Evolutionary conservation across 92 coral and sea anemone genomes (phyloP).

Genomic region (Micromussa lordhowensis): DNA sequence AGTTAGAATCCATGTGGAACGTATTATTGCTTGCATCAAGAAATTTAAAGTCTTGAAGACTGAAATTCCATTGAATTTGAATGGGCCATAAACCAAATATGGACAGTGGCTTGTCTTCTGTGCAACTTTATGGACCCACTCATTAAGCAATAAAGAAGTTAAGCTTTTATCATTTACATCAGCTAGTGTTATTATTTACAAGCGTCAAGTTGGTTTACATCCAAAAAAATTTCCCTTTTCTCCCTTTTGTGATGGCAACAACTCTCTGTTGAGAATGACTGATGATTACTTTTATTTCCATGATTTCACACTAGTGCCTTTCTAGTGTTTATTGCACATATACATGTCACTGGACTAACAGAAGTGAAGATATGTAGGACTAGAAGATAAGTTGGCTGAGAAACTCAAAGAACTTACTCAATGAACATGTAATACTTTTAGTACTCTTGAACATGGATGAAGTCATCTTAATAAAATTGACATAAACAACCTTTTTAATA

Average conservation of each 20-base stretch:
- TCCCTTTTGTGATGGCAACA: background rate
- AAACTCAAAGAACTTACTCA: background rate
- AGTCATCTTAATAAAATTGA: background rate
- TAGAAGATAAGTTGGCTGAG: background rate
- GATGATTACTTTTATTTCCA: background rate
- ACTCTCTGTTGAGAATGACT: background rate
- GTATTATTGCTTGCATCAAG: conserved; percentile 45
- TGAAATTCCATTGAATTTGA: conserved; percentile 30
- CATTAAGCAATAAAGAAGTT: conserved; percentile 9
- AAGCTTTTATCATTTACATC: background rate
- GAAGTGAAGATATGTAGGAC: background rate
- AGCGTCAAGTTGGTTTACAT: background rate
- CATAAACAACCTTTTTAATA: background rate
- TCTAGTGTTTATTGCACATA: background rate
- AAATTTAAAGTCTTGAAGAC: conserved; percentile 28
- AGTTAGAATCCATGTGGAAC: conserved; percentile 46
- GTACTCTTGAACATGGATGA: background rate
- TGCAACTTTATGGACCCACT: conserved; percentile 33
- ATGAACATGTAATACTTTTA: background rate
- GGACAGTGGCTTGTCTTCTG: conserved; percentile 27
- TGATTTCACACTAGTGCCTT: background rate
- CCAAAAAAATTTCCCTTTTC: background rate
- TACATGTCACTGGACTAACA: background rate
- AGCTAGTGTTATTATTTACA: background rate
- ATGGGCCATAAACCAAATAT: conserved; percentile 42